Evolutionary conservation across 2,797 vertebrate genomes (phyloP).

Genomic region (Fistularia tabacaria): DNA sequence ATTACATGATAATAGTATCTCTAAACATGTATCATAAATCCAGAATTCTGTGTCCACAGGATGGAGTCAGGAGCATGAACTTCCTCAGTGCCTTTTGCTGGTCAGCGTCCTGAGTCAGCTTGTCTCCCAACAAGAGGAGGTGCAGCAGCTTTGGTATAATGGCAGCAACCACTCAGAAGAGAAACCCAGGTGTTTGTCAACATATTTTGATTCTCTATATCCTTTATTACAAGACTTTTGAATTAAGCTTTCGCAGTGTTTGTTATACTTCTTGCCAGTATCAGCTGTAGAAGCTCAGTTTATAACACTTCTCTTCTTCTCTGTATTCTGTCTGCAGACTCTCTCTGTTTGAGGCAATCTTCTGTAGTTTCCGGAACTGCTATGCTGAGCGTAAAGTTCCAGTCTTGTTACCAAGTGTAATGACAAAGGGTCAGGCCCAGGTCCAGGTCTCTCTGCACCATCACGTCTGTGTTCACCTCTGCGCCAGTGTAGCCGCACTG

Average conservation of each 20-base stretch:
- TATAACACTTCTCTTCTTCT: not conserved
- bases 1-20: no score
- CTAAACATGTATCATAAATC: no score
- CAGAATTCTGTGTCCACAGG: constrained; percentile 54
- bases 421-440: constrained; percentile 76
- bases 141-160: constrained; percentile 80
- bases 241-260: not conserved
- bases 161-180: constrained; percentile 73
- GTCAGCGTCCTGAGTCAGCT: constrained; percentile 80
- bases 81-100: constrained; percentile 86
- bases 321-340: constrained; percentile 63
- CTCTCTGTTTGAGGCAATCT: constrained; percentile 81
- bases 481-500: constrained; percentile 80
- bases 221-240: not conserved
- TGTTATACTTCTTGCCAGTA: not conserved
- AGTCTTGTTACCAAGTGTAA: constrained; percentile 75
- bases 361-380: constrained; percentile 81
- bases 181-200: constrained; percentile 61
- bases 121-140: constrained; percentile 76
- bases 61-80: constrained; percentile 73
- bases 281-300: no score
- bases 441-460: constrained; percentile 82
- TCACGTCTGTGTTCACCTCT: constrained; percentile 85
- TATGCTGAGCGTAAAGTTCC: constrained; percentile 81
- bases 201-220: not conserved